phyloP scores from a whole-genome alignment of 53 echinoderm and acorn worm species.

The Stichopus horrens region DNA sequence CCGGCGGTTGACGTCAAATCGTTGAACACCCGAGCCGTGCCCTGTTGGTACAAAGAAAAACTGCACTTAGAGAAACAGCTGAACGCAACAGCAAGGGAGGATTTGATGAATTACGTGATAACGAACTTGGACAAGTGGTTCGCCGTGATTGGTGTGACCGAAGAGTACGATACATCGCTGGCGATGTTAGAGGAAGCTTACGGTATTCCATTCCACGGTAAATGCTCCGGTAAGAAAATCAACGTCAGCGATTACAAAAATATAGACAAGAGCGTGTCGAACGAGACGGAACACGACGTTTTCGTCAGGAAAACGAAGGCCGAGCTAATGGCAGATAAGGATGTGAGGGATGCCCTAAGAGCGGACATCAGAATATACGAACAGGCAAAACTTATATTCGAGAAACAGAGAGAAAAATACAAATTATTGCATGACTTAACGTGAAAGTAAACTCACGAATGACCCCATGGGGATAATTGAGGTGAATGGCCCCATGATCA shows the following conservation, averaged over 20 bases:
- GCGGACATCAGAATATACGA: constrained; percentile 70
- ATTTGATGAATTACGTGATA: constrained; percentile 58
- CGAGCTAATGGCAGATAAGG: constrained; percentile 57
- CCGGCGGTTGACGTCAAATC: neutral
- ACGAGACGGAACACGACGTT: constrained; percentile 26
- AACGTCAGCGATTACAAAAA: constrained; percentile 67
- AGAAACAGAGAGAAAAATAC: constrained; percentile 52
- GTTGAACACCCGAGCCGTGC: constrained; percentile 26
- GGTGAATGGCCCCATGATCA: no score
- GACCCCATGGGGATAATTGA: no score
- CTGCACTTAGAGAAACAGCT: constrained; percentile 56
- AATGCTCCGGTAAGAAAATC: constrained; percentile 49
- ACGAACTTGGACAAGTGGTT: constrained; percentile 84
- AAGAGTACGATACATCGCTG: constrained; percentile 77
- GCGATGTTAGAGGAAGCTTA: constrained; percentile 73
- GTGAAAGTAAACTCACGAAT: neutral
- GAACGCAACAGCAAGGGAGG: constrained; percentile 49
- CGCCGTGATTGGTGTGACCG: constrained; percentile 75
- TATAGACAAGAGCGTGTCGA: constrained; percentile 28
- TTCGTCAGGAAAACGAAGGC: constrained; percentile 42
- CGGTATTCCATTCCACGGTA: constrained; percentile 65
- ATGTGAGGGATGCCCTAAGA: constrained; percentile 57
- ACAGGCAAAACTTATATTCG: constrained; percentile 78
- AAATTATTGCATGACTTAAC: neutral
- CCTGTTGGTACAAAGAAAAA: constrained; percentile 82